Evolutionary conservation across 2,888 invertebrate genomes (phyloP).

Genomic region (Koerneria pararmatus): DNA sequence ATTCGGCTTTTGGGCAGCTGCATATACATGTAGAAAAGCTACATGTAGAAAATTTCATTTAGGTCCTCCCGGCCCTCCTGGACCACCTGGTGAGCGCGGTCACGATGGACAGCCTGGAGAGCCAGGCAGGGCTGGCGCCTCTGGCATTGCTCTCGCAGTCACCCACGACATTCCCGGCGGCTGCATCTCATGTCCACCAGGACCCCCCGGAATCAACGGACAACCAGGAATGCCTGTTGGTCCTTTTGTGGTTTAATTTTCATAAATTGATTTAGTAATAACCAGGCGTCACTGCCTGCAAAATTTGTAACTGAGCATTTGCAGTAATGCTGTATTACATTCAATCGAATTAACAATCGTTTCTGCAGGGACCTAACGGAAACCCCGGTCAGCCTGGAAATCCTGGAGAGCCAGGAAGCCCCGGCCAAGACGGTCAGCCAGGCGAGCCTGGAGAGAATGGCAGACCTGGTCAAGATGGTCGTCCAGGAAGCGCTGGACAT

Average conservation of each 20-base stretch:
- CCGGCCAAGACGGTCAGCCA: conserved; percentile 26
- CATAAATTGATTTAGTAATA: no score
- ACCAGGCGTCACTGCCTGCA: no score
- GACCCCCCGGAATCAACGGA: conserved; percentile 30
- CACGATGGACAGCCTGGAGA: conserved; percentile 22
- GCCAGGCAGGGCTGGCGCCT: conserved; percentile 18
- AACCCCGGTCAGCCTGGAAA: conserved; percentile 37
- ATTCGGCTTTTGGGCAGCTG: no score
- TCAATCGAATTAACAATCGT: no score
- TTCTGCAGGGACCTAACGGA: no score
- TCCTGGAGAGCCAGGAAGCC: conserved; percentile 36
- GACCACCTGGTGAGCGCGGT: conserved; percentile 23
- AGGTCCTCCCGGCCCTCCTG: conserved; percentile 23
- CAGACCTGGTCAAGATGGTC: conserved; percentile 33
- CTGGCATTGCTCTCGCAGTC: conserved; percentile 23
- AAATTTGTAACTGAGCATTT: no score
- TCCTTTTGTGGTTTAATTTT: no score
- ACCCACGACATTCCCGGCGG: conserved; percentile 25
- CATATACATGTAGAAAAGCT: no score
- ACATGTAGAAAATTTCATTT: no score
- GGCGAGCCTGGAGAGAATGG: conserved; percentile 34
- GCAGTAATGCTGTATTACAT: no score
- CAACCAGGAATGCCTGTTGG: conserved; percentile 34
- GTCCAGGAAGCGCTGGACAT: conserved; percentile 37
- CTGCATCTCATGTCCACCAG: conserved; percentile 32